A percentile compares a stretch with the other conserved stretches of the same genome.
Evolutionary conservation across 2,888 invertebrate genomes (phyloP).

Genomic region (Colletes collaris): DNA sequence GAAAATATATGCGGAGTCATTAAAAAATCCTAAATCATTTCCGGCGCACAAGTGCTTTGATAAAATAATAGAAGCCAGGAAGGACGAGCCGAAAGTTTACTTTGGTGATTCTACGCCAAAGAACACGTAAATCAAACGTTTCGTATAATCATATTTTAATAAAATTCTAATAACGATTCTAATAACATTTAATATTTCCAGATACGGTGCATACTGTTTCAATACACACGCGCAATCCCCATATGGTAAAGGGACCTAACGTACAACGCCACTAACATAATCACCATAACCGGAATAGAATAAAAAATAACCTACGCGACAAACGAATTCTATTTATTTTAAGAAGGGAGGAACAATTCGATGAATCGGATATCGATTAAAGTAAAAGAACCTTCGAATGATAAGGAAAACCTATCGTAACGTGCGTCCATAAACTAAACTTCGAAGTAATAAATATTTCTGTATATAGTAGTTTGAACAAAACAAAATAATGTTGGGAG

Average conservation of each 20-base stretch:
- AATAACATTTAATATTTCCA: conserved; percentile 9
- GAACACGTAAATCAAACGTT: conserved; percentile 58
- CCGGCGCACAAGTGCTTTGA: conserved; percentile 55
- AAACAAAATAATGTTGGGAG: no score
- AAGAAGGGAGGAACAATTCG: no score
- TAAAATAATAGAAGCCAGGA: neutral
- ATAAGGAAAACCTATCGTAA: no score
- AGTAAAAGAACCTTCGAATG: no score
- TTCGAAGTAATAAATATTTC: no score
- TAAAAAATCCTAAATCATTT: conserved; percentile 59
- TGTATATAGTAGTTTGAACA: no score
- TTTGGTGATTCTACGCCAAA: conserved; percentile 66
- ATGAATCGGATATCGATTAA: no score
- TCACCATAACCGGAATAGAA: conserved; percentile 4
- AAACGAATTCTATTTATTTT: neutral
- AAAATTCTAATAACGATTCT: neutral
- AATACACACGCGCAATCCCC: conserved; percentile 41
- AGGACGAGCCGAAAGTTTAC: conserved; percentile 46
- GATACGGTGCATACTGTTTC: conserved; percentile 55
- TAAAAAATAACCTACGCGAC: neutral
- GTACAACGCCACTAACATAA: no score
- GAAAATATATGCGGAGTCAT: conserved; percentile 34
- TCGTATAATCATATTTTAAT: neutral
- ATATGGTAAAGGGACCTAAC: conserved; percentile 21
- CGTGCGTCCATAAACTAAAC: no score